phyloP scores from a whole-genome alignment of 2,888 invertebrate genomes.

The Nomada lathburiana region DNA sequence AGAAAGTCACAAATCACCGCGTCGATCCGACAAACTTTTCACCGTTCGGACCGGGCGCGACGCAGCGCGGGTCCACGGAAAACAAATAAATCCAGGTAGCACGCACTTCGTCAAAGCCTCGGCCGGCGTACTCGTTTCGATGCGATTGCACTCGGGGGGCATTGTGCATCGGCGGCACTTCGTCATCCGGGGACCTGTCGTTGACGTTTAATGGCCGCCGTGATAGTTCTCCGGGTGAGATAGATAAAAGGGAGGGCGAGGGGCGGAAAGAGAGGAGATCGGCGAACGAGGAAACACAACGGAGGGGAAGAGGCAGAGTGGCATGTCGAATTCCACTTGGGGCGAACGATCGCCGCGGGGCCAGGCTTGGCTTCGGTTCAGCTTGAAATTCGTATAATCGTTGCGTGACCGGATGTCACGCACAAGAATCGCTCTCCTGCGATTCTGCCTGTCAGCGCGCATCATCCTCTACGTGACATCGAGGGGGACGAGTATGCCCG shows the following conservation, averaged over 20 bases:
- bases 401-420: slow-evolving; percentile 70
- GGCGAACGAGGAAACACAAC: slow-evolving; percentile 33
- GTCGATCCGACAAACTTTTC: not conserved
- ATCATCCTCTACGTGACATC: slow-evolving; percentile 69
- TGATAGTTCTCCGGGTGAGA: slow-evolving; percentile 60
- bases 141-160: slow-evolving; percentile 68
- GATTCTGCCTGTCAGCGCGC: slow-evolving; percentile 64
- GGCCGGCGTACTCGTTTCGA: slow-evolving; percentile 58
- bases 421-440: slow-evolving; percentile 69
- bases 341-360: slow-evolving; percentile 36
- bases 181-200: slow-evolving; percentile 77
- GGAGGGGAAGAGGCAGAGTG: slow-evolving; percentile 50
- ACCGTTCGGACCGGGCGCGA: not conserved
- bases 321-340: slow-evolving; percentile 69
- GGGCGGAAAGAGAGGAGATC: slow-evolving; percentile 2
- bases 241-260: slow-evolving; percentile 61
- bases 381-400: slow-evolving; percentile 57
- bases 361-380: slow-evolving; percentile 39
- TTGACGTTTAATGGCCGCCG: slow-evolving; percentile 81
- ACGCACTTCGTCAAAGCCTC: slow-evolving; percentile 75
- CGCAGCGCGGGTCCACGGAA: slow-evolving; percentile 44
- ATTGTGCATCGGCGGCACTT: slow-evolving; percentile 77
- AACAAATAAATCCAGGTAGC: slow-evolving; percentile 71
- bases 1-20: slow-evolving; percentile 6
- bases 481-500: slow-evolving; percentile 54